phyloP scores from a whole-genome alignment of 2,113 vertebrate genomes.

The Periophthalmus modestus region DNA sequence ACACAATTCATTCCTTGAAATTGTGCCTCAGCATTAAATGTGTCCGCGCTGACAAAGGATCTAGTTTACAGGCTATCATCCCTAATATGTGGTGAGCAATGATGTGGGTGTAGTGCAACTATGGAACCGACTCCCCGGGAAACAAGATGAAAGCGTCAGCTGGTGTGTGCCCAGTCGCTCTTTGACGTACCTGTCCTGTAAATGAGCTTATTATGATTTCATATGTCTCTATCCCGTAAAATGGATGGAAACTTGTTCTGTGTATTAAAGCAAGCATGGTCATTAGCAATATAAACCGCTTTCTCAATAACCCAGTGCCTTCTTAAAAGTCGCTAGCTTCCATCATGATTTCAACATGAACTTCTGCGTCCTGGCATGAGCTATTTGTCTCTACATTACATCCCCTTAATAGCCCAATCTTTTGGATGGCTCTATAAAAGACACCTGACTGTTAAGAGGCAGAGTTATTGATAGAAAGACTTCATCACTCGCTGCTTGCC shows the following conservation, averaged over 20 bases:
- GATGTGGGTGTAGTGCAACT: conserved; percentile 60
- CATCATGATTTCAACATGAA: conserved; percentile 20
- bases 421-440: conserved; percentile 52
- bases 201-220: conserved; percentile 71
- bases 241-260: conserved; percentile 43
- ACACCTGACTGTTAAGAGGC: conserved; percentile 51
- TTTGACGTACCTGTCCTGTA: conserved; percentile 65
- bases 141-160: conserved; percentile 61
- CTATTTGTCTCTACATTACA: conserved; percentile 31
- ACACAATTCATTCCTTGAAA: conserved; percentile 27
- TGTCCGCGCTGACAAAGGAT: conserved; percentile 43
- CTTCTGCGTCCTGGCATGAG: conserved; percentile 7
- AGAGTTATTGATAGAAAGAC: conserved; percentile 39
- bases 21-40: conserved; percentile 34
- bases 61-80: conserved; percentile 56
- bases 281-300: conserved; percentile 52
- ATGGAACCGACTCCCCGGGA: conserved; percentile 57
- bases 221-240: conserved; percentile 54
- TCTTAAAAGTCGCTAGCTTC: conserved; percentile 33
- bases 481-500: conserved; percentile 28
- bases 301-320: conserved; percentile 50
- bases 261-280: conserved; percentile 49
- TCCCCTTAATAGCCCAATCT: conserved; percentile 8
- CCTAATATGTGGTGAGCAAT: conserved; percentile 62
- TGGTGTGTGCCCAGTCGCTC: conserved; percentile 47